phyloP scores from a whole-genome alignment of 2,113 vertebrate genomes.

The Grammomys surdaster region DNA sequence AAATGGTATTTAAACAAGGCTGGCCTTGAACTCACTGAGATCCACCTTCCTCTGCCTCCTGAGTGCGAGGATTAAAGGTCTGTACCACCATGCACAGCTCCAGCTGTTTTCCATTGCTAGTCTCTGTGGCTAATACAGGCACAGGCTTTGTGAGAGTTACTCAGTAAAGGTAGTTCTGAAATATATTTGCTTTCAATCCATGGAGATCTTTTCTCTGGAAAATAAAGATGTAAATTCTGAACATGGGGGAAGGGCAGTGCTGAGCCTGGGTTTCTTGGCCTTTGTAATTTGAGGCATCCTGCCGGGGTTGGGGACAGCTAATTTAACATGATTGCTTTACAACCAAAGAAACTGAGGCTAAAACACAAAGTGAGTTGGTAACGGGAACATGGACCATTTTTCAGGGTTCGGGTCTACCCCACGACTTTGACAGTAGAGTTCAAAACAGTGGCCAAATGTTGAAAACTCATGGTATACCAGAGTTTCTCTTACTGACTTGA shows the following conservation, averaged over 20 bases:
- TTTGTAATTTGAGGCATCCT: neutral
- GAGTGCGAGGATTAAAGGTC: neutral
- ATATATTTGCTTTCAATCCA: constrained; percentile 15
- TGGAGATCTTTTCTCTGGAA: neutral
- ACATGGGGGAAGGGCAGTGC: neutral
- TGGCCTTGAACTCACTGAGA: neutral
- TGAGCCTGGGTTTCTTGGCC: neutral
- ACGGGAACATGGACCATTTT: neutral
- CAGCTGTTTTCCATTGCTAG: constrained; percentile 27
- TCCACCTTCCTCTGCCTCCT: neutral
- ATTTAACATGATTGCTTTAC: neutral
- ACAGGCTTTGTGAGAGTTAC: neutral
- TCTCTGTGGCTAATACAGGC: constrained; percentile 48
- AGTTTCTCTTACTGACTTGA: neutral
- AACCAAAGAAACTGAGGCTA: constrained; percentile 11
- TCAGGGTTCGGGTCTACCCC: neutral
- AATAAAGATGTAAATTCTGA: neutral
- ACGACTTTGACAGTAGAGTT: neutral
- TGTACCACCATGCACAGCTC: neutral
- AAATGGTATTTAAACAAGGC: constrained; percentile 49
- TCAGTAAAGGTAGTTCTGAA: constrained; percentile 38
- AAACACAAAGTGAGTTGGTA: neutral
- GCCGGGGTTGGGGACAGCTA: accelerated
- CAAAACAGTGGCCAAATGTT: neutral
- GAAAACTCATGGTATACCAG: neutral